Evolutionary conservation across 1,140 invertebrate species (phyloP).

Genomic region (Lasioglossum albipes): DNA sequence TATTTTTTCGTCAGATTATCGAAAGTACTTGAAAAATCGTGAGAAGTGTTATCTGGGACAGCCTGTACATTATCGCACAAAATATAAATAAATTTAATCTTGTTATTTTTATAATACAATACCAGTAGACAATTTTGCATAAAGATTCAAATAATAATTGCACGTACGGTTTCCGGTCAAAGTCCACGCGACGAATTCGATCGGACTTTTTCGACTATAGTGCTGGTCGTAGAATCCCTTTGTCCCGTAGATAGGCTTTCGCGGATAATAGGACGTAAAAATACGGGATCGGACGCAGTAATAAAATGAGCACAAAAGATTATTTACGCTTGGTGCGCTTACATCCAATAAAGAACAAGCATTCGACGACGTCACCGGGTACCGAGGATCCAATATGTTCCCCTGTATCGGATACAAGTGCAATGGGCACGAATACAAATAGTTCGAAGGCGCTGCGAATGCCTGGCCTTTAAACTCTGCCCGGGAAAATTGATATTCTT

Average conservation of each 20-base stretch:
- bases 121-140: no score
- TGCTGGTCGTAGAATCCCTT: neutral
- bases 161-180: no score
- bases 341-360: constrained; percentile 64
- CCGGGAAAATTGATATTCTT: constrained; percentile 60
- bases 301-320: constrained; percentile 65
- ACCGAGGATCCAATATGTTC: constrained; percentile 59
- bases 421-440: constrained; percentile 59
- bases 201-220: neutral
- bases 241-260: constrained; percentile 41
- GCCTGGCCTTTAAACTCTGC: constrained; percentile 34
- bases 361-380: constrained; percentile 57
- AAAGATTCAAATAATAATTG: no score
- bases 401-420: constrained; percentile 56
- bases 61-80: no score
- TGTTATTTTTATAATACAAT: no score
- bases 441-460: constrained; percentile 34
- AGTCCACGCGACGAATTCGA: no score
- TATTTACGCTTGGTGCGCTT: constrained; percentile 64
- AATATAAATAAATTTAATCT: no score
- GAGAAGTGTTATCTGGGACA: no score
- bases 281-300: constrained; percentile 45
- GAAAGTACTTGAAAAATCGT: no score
- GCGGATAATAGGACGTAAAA: constrained; percentile 50
- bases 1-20: no score